Conservation (phyloP, 2,888 invertebrate genomes). For the Monoplex corrugatus region DNA sequence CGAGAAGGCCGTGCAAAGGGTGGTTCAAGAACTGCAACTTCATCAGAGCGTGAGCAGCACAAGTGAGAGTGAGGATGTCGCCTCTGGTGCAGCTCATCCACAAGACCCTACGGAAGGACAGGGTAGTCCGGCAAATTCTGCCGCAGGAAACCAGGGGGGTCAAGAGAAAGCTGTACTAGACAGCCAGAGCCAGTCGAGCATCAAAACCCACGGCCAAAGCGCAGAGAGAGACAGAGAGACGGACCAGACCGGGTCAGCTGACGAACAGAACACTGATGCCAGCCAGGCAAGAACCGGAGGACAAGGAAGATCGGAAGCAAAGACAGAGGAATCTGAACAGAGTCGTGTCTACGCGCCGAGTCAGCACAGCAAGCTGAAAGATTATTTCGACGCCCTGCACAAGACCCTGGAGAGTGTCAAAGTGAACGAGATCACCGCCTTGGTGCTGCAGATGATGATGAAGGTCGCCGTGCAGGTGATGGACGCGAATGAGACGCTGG, state of each 20-base stretch:
- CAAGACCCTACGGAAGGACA: no score
- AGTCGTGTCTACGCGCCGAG: background rate
- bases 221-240: no score
- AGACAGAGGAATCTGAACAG: background rate
- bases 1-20: background rate
- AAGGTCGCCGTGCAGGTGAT: background rate
- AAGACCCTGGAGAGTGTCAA: background rate
- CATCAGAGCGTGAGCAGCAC: background rate
- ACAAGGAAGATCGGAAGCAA: background rate
- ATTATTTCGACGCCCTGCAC: background rate
- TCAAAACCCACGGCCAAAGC: no score
- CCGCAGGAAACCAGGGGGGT: no score
- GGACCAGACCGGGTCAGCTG: no score
- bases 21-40: background rate
- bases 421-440: background rate
- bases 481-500: background rate
- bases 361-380: background rate
- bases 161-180: background rate
- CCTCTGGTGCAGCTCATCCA: background rate
- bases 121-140: no score
- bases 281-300: background rate
- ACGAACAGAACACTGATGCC: background rate
- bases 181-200: background rate
- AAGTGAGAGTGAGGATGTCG: background rate
- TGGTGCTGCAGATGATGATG: slow-evolving; percentile 37